Base-by-base conservation (phyloP, 2,888 invertebrate species). In the Catocala nupta region DNA sequence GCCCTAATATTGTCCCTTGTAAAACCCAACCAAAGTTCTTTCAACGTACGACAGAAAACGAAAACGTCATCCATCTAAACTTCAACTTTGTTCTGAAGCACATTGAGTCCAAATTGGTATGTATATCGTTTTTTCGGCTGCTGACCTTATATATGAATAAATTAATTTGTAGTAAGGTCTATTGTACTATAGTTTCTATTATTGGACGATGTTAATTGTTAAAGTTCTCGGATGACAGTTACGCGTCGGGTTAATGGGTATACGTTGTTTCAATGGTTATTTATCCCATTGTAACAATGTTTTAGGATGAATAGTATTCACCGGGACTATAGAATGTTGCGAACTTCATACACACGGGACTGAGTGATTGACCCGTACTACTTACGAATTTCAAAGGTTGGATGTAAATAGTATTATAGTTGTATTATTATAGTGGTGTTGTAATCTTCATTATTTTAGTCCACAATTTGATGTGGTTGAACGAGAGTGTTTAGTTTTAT, bases 111-210 rank as follows among this genome's bases (percentile, higher is more conserved):
- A 71, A 61, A 71, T 80, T 84, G 57, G 71, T 61, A 55, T 43
- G 55, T 44, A 43, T 55, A 55, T 54, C 52, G 59, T 73, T 76
- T 82, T 84, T 85, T 86, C 82, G 85, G 86, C 77, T 86, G 75
- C 83, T 88, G 89, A 91, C 88, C 91, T 90, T 78, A 39, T 68
- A 80, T 82, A 83, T 88, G 90, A 90, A 91, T 91, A 90, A 88
- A 92, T 92, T 92, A 91, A 92, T 93, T 92, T 92, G 91, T 90
- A 89, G 85, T 85, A 82, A 79, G 80, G 83, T 66, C 84, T 70
- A 87, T 91, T 92, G 87, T 92, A 80, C 83, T 82, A 83, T 88
- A 92, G 90, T 91, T 92, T 91, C 90, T 90, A 91, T 93, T 91
- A 93, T 91, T 89, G 86, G 80, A 81, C 77, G 74, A 82, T 83